Conservation (phyloP, 2,797 vertebrate species). For the Crenichthys baileyi region DNA sequence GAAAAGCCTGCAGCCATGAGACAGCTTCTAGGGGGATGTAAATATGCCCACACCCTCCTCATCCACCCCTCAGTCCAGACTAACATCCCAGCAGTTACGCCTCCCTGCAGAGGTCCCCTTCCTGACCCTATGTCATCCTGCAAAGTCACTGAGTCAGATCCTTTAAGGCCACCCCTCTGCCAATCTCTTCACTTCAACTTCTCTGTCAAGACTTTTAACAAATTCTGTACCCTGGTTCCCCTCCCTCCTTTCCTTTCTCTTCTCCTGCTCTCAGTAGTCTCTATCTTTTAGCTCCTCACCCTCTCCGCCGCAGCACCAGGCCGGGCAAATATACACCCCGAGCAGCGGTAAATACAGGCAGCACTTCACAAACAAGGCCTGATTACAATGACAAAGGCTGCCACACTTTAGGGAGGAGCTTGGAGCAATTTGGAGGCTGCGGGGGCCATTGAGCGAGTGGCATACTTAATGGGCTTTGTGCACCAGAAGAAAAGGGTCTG, state of each 20-base stretch:
- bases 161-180: conserved; percentile 31
- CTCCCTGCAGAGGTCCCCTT: conserved; percentile 1
- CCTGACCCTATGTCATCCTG: conserved; percentile 39
- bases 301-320: conserved; percentile 65
- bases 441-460: conserved; percentile 88
- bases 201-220: background rate
- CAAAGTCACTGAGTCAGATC: conserved; percentile 56
- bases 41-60: conserved; percentile 15
- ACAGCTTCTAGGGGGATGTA: conserved; percentile 29
- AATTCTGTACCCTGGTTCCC: conserved; percentile 12
- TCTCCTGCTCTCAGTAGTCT: background rate
- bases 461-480: conserved; percentile 95
- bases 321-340: conserved; percentile 80
- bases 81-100: conserved; percentile 13
- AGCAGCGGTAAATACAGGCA: conserved; percentile 84
- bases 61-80: conserved; percentile 31
- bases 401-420: conserved; percentile 95
- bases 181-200: conserved; percentile 37
- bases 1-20: conserved; percentile 21
- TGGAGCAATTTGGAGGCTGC: conserved; percentile 85
- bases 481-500: conserved; percentile 81
- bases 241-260: background rate
- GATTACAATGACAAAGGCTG: conserved; percentile 94
- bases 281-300: conserved; percentile 15
- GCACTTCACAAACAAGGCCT: conserved; percentile 83